Base-by-base conservation (phyloP, 2,888 invertebrate genomes). In the Pandemis corylana region DNA sequence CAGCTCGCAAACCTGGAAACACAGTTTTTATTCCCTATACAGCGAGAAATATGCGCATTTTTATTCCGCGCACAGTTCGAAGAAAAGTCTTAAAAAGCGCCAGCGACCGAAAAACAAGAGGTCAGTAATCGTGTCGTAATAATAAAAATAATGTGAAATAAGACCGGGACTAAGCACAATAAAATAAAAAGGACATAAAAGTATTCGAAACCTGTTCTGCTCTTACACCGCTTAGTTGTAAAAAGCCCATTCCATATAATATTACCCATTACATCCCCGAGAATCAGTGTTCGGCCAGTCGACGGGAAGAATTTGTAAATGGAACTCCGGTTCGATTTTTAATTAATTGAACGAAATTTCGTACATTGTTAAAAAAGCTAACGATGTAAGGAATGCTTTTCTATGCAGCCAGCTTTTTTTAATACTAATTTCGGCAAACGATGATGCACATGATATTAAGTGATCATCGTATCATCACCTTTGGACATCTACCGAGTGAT, bases 211-310 rank as follows among this genome's bases (percentile, higher is more conserved):
- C 93, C 92, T 82, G 94, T 93, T 91, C 85, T 89, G 87, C 81
- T 86, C 87, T 88, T 87, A 88, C 88, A 90, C 92, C 89, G 89
- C 88, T 90, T 91, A 92, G 93, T 89, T 92, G 90, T 94, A 92
- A 94, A 94, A 93, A 86, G 87, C 89, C 87, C 91, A 91, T 94
- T 93, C 89, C 91, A 89, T 91, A 92, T 91, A 92, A 92, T 92
- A 94, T 93, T 92, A 88, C 90, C 92, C 91, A 93, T 93, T 93
- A 93, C 92, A 89, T 90, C 89, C 90, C 91, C 84, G 90, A 90
- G 91, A 92, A 92, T 90, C 91, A 90, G 90, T 87, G 87, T 82
- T 86, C 87, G 85, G 81, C 91, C 90, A 91, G 93, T 92, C 89
- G 86, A 83, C 83, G 85, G 83, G 77, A 84, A 85, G 89, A 87